Evolutionary conservation across 2,113 vertebrate genomes (phyloP).

Genomic region (Ursus arctos): DNA sequence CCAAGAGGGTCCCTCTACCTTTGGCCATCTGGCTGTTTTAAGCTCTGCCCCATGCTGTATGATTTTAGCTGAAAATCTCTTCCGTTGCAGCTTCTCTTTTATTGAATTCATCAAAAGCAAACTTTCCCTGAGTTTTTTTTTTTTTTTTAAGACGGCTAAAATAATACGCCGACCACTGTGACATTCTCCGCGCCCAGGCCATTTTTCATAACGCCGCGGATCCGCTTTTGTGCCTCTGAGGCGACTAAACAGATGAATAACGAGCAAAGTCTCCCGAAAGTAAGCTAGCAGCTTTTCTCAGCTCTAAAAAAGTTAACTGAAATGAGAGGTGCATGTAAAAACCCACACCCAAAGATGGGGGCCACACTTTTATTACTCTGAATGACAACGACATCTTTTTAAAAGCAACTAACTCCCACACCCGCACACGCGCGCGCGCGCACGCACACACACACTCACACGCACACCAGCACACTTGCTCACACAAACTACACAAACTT

Average conservation of each 20-base stretch:
- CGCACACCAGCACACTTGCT: slow-evolving; percentile 67
- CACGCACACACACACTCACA: slow-evolving; percentile 50
- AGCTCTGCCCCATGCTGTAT: slow-evolving; percentile 92
- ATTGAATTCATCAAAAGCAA: slow-evolving; percentile 98
- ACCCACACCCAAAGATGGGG: slow-evolving; percentile 85
- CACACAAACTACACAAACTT: slow-evolving; percentile 86
- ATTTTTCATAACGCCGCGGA: slow-evolving; percentile 97
- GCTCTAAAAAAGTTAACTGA: slow-evolving; percentile 89
- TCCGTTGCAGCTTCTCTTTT: slow-evolving; percentile 91
- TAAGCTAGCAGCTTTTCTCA: slow-evolving; percentile 89
- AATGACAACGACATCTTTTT: slow-evolving; percentile 85
- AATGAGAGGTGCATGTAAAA: slow-evolving; percentile 87
- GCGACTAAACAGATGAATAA: slow-evolving; percentile 93
- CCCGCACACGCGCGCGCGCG: slow-evolving; percentile 71
- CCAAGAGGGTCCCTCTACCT: slow-evolving; percentile 83
- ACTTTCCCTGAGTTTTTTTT: slow-evolving; percentile 92
- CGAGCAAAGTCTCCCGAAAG: slow-evolving; percentile 89
- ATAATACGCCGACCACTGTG: slow-evolving; percentile 98
- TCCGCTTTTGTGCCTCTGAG: slow-evolving; percentile 95
- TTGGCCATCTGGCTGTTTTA: slow-evolving; percentile 91
- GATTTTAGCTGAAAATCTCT: slow-evolving; percentile 92
- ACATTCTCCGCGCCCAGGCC: slow-evolving; percentile 96
- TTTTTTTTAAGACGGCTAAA: slow-evolving; percentile 90
- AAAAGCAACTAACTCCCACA: slow-evolving; percentile 85
- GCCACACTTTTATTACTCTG: slow-evolving; percentile 87